Percentiles rank a stretch among this genome's conserved stretches.
Conservation (phyloP, 2,113 vertebrate genomes). For the Todiramphus chloris region DNA sequence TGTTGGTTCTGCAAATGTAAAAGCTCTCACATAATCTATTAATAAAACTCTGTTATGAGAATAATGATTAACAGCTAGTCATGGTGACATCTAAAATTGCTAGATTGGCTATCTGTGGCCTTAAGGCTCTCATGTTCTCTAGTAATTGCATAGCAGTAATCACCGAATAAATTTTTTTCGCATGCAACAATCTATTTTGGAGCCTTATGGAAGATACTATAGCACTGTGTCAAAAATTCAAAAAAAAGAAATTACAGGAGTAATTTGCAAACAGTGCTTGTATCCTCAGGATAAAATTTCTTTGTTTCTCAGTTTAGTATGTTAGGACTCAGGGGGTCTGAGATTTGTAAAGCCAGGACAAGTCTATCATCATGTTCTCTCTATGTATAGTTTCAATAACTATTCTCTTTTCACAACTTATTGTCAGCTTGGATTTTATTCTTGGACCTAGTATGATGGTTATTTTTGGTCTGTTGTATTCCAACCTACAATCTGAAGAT, state of each 20-base stretch:
- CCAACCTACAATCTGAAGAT: constrained; percentile 5
- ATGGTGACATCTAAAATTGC: neutral
- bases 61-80: neutral
- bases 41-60: neutral
- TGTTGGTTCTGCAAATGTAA: neutral
- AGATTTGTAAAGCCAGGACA: constrained; percentile 48
- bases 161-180: neutral
- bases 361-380: constrained; percentile 32
- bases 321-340: constrained; percentile 57
- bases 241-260: neutral
- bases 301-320: constrained; percentile 26
- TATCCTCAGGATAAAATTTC: constrained; percentile 49
- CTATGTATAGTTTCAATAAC: constrained; percentile 15
- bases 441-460: neutral
- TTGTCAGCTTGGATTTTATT: constrained; percentile 31
- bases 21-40: neutral
- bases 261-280: neutral
- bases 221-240: neutral
- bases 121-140: constrained; percentile 5
- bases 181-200: neutral
- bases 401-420: constrained; percentile 11
- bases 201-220: neutral
- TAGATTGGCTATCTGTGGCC: constrained; percentile 41
- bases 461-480: constrained; percentile 28
- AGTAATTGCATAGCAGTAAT: neutral